Conservation (phyloP, 92 coral and sea anemone species). For the Parazoanthus atlanticus region DNA sequence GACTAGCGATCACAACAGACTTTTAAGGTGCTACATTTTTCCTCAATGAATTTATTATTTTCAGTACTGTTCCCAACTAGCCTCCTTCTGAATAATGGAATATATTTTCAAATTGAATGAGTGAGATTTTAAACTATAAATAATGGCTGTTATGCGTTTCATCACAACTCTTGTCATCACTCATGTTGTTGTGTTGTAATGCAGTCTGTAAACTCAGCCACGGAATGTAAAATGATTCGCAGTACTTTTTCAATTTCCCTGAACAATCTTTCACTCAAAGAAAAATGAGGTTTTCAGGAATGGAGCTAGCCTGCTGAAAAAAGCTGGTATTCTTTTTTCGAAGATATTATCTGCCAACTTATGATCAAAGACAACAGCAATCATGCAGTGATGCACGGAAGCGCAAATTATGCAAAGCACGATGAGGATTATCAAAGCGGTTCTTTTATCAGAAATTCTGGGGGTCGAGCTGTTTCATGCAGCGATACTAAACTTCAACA, state of each 20-base stretch:
- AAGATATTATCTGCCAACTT: background rate
- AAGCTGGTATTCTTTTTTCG: no score
- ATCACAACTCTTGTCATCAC: background rate
- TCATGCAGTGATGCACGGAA: background rate
- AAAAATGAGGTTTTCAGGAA: no score
- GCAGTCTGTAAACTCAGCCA: no score
- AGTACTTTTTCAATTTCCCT: no score
- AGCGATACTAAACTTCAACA: background rate
- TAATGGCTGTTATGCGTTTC: no score
- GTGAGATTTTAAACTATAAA: background rate
- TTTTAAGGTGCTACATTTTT: background rate
- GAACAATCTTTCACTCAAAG: no score
- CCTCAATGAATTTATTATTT: background rate
- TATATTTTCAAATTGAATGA: background rate
- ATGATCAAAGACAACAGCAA: background rate
- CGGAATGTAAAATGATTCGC: no score
- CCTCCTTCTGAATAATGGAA: background rate
- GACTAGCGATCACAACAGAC: background rate
- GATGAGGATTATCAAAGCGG: background rate
- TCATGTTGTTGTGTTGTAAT: background rate
- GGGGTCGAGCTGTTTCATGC: background rate
- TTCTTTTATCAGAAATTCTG: background rate
- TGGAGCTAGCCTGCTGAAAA: no score
- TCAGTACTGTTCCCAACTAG: background rate
- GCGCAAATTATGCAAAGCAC: background rate